phyloP scores from a whole-genome alignment of 2,113 vertebrate species.

The Uria lomvia region DNA sequence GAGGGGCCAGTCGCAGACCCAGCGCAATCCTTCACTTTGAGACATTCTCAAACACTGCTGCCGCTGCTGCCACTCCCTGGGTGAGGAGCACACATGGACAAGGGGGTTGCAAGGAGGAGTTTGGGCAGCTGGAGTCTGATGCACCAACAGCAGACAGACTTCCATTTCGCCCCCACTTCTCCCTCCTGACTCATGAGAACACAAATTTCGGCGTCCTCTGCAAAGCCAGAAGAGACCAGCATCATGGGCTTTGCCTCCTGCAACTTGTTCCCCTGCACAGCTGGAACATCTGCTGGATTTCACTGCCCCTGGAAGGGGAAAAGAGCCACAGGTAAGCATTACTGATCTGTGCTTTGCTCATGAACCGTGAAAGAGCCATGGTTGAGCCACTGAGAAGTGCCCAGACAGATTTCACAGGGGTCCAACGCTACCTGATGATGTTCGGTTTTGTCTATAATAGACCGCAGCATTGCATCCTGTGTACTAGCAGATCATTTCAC shows the following conservation, averaged over 20 bases:
- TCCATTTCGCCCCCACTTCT: accelerated
- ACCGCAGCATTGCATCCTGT: not conserved
- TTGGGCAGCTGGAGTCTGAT: not conserved
- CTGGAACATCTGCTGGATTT: not conserved
- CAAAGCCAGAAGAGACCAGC: not conserved
- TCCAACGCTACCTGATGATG: not conserved
- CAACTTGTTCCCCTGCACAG: not conserved
- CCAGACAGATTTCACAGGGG: not conserved
- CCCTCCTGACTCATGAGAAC: not conserved
- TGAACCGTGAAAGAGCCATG: not conserved
- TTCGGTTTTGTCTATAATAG: not conserved
- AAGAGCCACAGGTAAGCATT: not conserved
- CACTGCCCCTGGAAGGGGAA: no score
- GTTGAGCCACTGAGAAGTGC: not conserved
- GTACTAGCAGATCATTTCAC: not conserved
- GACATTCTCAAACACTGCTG: not conserved
- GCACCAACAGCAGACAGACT: not conserved
- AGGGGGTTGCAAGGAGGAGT: not conserved
- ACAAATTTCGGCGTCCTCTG: accelerated
- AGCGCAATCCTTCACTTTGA: not conserved
- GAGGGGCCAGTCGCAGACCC: not conserved
- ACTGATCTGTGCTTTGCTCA: not conserved
- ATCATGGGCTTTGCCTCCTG: accelerated
- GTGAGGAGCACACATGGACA: not conserved
- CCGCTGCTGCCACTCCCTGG: not conserved